Conservation (phyloP, 2,113 vertebrate species). For the Aegithalos caudatus region DNA sequence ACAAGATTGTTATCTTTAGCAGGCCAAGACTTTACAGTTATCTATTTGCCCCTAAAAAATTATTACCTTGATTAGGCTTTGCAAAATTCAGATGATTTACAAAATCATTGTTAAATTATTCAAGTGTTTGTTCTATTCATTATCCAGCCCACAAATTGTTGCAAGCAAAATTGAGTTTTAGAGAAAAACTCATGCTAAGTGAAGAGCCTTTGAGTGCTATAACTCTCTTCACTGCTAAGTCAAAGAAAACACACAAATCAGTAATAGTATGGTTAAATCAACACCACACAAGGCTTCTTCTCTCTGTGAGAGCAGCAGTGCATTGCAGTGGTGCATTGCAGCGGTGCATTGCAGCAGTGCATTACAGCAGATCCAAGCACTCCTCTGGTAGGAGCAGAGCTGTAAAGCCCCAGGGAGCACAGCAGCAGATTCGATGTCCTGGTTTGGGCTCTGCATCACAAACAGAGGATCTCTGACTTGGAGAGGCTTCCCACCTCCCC, state of each 20-base stretch:
- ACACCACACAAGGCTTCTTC: background rate
- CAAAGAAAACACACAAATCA: background rate
- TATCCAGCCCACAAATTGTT: background rate
- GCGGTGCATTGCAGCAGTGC: too few relatives aligned
- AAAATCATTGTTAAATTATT: background rate
- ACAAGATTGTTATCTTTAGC: background rate
- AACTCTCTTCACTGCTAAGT: background rate
- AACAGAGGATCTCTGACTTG: background rate
- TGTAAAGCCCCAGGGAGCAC: background rate
- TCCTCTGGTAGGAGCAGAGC: background rate
- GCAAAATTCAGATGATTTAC: background rate
- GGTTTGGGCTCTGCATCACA: background rate
- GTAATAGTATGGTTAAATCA: background rate
- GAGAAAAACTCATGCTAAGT: background rate
- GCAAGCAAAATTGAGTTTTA: background rate
- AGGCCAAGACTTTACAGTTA: background rate
- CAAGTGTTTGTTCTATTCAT: background rate
- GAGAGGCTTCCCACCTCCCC: accelerated
- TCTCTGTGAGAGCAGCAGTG: background rate
- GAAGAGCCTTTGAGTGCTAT: background rate
- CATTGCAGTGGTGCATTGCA: background rate
- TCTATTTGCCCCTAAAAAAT: background rate
- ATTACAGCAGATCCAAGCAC: background rate
- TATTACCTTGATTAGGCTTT: background rate
- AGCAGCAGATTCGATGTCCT: background rate